phyloP scores from a whole-genome alignment of 1,140 invertebrate genomes.

The Agrilus planipennis region DNA sequence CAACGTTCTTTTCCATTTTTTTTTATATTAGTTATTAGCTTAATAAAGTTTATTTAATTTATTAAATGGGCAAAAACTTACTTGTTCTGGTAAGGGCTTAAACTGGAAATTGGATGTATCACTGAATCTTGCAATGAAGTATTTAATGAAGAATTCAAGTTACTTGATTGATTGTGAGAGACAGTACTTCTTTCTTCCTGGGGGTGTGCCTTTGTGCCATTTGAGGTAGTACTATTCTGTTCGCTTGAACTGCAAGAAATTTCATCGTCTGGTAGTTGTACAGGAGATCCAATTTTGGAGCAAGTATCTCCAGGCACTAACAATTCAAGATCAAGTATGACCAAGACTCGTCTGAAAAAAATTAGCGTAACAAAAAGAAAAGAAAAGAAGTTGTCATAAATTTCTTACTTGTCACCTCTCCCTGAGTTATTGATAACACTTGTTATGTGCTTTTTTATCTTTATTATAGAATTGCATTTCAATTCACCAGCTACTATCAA shows the following conservation, averaged over 20 bases:
- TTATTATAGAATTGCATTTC: conserved; percentile 60
- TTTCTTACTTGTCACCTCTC: conserved; percentile 39
- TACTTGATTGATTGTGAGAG: neutral
- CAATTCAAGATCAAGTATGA: conserved; percentile 67
- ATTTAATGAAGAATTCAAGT: neutral
- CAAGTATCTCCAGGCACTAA: conserved; percentile 56
- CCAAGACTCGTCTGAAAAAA: conserved; percentile 56
- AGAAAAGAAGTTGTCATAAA: conserved; percentile 15
- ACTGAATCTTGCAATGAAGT: conserved; percentile 26
- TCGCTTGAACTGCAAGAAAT: neutral
- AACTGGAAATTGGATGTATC: conserved; percentile 58
- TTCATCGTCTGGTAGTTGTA: conserved; percentile 5
- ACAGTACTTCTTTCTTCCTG: neutral
- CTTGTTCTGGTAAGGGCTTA: conserved; percentile 88
- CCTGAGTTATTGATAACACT: conserved; percentile 58
- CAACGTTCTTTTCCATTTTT: no score
- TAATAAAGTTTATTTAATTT: no score
- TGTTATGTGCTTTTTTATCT: conserved; percentile 66
- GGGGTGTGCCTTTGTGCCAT: neutral
- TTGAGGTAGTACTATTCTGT: neutral
- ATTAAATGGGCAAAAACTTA: no score
- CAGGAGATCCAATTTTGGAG: conserved; percentile 64
- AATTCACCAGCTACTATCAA: conserved; percentile 57
- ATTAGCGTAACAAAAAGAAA: conserved; percentile 1
- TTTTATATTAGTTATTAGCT: no score